phyloP scores from a whole-genome alignment of 2,797 vertebrate genomes.

The Sciurus vulgaris region DNA sequence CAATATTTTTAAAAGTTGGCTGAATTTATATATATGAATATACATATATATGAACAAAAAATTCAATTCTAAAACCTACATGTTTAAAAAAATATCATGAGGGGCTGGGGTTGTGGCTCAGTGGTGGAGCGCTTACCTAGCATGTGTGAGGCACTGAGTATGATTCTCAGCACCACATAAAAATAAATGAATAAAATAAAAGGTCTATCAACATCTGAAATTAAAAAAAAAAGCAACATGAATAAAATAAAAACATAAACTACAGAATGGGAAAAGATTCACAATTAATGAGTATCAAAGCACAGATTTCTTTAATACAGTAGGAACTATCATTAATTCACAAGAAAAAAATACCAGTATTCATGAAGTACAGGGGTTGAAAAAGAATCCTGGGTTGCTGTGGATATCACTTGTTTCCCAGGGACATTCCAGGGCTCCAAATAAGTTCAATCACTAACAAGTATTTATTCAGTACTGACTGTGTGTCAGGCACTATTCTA shows the following conservation, averaged over 20 bases:
- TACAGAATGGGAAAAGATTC: neutral
- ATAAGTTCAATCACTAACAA: neutral
- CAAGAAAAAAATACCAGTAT: neutral
- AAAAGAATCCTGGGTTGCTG: neutral
- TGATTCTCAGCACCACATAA: too few relatives aligned
- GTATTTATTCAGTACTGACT: neutral
- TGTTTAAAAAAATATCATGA: neutral
- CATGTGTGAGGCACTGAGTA: too few relatives aligned
- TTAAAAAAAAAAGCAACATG: neutral
- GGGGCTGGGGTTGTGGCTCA: neutral
- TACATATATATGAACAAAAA: neutral
- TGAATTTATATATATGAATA: neutral
- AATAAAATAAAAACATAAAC: neutral
- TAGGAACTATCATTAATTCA: neutral
- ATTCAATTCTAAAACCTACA: neutral
- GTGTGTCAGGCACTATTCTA: neutral
- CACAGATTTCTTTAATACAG: neutral
- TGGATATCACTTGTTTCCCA: neutral
- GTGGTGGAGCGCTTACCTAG: too few relatives aligned
- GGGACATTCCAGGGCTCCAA: neutral
- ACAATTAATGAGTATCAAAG: neutral
- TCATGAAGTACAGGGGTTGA: neutral
- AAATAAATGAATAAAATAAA: too few relatives aligned
- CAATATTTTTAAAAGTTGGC: neutral
- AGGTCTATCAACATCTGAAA: too few relatives aligned